These are phyloP conservation scores for Acanthopagrus latus DNA, from an alignment of 2,797 vertebrate genomes.

Conservation along the genomic window DNA sequence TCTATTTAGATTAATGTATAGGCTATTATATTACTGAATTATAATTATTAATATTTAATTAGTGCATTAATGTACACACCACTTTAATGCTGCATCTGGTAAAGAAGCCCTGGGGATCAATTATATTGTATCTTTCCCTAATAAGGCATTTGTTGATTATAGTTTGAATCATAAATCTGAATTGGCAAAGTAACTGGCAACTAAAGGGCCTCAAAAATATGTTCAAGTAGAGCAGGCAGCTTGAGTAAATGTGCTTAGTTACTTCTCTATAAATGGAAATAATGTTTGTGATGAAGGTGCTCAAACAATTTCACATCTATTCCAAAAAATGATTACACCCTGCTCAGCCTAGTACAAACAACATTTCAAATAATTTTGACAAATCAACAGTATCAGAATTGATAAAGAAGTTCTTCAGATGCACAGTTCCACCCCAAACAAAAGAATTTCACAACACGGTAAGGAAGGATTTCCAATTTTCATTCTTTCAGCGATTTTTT, in stretches of 20 bases:
- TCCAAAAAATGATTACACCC: too few species aligned
- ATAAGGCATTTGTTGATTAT: background rate
- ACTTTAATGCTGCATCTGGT: background rate
- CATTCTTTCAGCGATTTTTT: too few species aligned
- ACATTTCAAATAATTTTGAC: too few species aligned
- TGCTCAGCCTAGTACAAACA: too few species aligned
- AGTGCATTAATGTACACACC: background rate
- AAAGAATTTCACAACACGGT: too few species aligned
- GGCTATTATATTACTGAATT: background rate
- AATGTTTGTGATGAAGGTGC: too few species aligned
- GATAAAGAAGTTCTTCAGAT: too few species aligned
- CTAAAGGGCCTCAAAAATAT: background rate
- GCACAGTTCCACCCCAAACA: too few species aligned
- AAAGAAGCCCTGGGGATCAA: background rate
- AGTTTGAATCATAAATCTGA: background rate
- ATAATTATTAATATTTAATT: background rate
- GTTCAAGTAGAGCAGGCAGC: background rate
- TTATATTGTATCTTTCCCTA: background rate
- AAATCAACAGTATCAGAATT: too few species aligned
- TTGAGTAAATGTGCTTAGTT: background rate
- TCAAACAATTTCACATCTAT: too few species aligned
- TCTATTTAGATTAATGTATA: background rate
- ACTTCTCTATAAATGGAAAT: too few species aligned
- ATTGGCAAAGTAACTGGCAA: background rate
- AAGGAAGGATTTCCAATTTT: too few species aligned